These are phyloP conservation scores for Temnothorax curvispinosus DNA, from an alignment of 1,140 invertebrate genomes.

Conservation along the genomic window DNA sequence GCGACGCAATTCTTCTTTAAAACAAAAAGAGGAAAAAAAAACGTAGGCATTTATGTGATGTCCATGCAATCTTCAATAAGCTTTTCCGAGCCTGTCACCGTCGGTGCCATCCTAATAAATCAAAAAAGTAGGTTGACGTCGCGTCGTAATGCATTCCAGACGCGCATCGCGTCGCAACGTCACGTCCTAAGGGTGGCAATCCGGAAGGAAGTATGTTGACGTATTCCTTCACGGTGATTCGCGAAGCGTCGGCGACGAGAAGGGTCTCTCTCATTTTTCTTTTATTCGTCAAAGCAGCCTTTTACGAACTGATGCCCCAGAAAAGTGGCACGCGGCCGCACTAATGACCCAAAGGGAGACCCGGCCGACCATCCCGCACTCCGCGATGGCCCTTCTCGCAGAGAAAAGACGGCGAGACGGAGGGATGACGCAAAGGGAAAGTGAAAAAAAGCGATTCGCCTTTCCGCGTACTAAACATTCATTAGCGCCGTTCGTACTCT, in stretches of 20 bases:
- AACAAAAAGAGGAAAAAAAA: not conserved
- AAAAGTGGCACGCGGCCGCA: constrained; percentile 68
- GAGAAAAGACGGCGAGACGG: not conserved
- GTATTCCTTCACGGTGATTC: constrained; percentile 61
- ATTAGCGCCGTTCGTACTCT: constrained; percentile 63
- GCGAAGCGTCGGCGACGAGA: constrained; percentile 44
- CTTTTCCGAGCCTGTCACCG: constrained; percentile 12
- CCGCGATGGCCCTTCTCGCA: not conserved
- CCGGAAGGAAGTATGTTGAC: constrained; percentile 51
- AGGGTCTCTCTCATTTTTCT: constrained; percentile 32
- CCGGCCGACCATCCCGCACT: constrained; percentile 4
- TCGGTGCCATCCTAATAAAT: constrained; percentile 29
- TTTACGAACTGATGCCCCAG: constrained; percentile 32
- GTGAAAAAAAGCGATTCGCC: constrained; percentile 63
- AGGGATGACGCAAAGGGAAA: constrained; percentile 1
- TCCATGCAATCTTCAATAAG: constrained; percentile 19
- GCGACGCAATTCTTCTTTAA: not conserved
- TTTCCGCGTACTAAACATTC: constrained; percentile 72
- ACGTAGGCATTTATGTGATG: not conserved
- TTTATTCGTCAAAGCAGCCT: constrained; percentile 17
- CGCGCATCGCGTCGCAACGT: constrained; percentile 36
- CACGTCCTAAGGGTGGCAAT: constrained; percentile 38
- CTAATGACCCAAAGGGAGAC: constrained; percentile 70
- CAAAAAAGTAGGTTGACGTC: constrained; percentile 47
- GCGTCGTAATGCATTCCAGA: constrained; percentile 48